Base-by-base conservation (phyloP, 1,140 invertebrate genomes). In the Melitaea cinxia region DNA sequence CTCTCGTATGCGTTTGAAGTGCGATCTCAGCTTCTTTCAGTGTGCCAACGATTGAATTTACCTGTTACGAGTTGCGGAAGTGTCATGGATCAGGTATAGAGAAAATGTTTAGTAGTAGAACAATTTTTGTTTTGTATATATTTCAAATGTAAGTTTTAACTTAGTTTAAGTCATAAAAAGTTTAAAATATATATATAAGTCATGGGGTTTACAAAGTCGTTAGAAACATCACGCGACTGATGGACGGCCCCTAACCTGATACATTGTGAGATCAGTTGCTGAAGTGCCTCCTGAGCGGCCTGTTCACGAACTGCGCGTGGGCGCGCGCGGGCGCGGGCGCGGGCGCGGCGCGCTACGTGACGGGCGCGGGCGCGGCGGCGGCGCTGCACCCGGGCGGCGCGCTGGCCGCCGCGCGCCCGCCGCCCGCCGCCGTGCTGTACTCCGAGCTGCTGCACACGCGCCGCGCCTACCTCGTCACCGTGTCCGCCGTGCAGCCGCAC, bases 281-380 rank as follows among this genome's bases (percentile, higher is more conserved):
- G 65, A 96, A 95, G 87, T 96, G 96, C 79, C 81, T 99, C 12
- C 82, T 96, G 12, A 93, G 94, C 55, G 98, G 97, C 12, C 91
- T 98, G 12, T 98, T 96, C 80, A 95, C 96, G 83, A 99, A 98
- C 91, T 93, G 97, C 63, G 97, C 97, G n/a, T 95, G 97, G 89
- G 77, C 97, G 5, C 95, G 97, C 67, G 93, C 80, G 68, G 78
- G 58, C 72, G 72, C 70, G 42, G 74, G 62, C 39, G 33, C 45
- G 49, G 59, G 54, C 15, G 65, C 26, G 26, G 75, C 55, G 21
- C 80, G 79, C 17, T 91, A 90, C 80, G 83, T 82, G 60, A 91
- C 87, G 28, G 76, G 72, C 6, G 69, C 55, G 4, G 82, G 85
- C 24, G 70, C 72, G 37, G 74, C 77, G 14, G 87, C 88, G 3